Evolutionary conservation across 2,888 invertebrate genomes (phyloP), one percentile per base, ranked within the genome.

Genomic region (Eupsilia transversa): DNA sequence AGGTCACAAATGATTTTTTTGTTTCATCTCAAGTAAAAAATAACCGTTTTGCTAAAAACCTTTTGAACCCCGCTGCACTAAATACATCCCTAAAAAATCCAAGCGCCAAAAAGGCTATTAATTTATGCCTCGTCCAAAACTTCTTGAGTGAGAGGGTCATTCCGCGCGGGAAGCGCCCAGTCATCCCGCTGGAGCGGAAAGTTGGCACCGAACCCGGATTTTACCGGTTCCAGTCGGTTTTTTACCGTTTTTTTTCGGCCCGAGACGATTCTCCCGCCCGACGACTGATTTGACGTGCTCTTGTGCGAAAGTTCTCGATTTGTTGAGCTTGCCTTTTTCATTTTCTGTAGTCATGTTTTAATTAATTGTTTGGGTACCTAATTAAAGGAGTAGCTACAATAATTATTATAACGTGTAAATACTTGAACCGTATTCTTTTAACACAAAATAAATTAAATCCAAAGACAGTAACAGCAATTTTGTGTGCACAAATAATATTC

Each of bases 181-280:
- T 91, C 92, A 92, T 89, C 88, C 89, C 84, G 85, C 85, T 73
- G 83, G 80, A 85, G 79, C 87, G 89, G 88, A 89, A 91, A 92
- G 87, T 93, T 93, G 93, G 93, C 93, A 92, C 87, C 85, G 90
- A 85, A 84, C 87, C 88, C 87, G 88, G 91, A 89, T 90, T 90
- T 89, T 82, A 86, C 91, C 86, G 88, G 89, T 86, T 79, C 80
- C 71, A 81, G 66, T 74, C 78, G 86, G 85, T 87, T 92, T 89
- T 89, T 88, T 85, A 74, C 80, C 73, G 67, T 76, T 72, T 80
- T 80, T 84, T 85, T 79, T 79, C 84, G 77, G 69, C 82, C 72
- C 67, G 69, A 85, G 78, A 82, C 70, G 77, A 72, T 83, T 86
- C 81, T 72, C 63, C 74, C 60, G 52, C 52, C 70, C 75, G n/a